Base-by-base conservation (phyloP, 2,888 invertebrate genomes). In the Branchipolynoe longqiensis region DNA sequence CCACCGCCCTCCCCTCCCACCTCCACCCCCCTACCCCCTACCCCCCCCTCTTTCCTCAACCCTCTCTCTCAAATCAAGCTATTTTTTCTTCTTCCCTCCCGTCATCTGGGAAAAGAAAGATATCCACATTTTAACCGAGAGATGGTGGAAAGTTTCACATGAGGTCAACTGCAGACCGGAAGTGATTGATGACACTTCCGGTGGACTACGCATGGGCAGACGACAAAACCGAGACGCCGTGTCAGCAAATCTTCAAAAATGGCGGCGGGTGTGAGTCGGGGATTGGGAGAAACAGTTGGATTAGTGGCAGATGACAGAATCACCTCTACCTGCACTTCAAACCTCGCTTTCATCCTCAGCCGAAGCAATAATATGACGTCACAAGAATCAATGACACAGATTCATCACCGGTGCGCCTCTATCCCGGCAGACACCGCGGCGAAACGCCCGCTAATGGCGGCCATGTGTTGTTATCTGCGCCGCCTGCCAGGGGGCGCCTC, bases 141-240 rank as follows among this genome's bases (percentile, higher is more conserved):
- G n/a, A n/a, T n/a, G n/a, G n/a, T n/a, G n/a, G n/a, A n/a, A n/a
- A n/a, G n/a, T n/a, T n/a, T n/a, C n/a, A n/a, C n/a, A n/a, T n/a
- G n/a, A 4, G 31, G 62, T 62, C 62, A 31, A 62, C 62, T 62
- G 62, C 28, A 38, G 38, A 69, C 69, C 33, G 78, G 78, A 78
- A 78, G 78, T 78, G 78, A 78, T 78, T 78, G 78, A 78, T 78
- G 78, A 12, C 22, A 78, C 78, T 78, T 78, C 78, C 78, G 78
- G 78, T 48, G 41, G 14, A 54, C 41, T 31, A n/a, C n/a, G n/a
- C 6, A 41, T 31, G 33, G 48, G 48, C 78, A 78, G 54, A 78
- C 78, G 54, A 78, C 48, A 78, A 54, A 78, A 41, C 28, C 48
- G 33, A 31, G 25, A 48, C n/a, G 14, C 22, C 38, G 73, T n/a